These are phyloP conservation scores for Apostichopus leukothele DNA, from an alignment of 53 echinoderm and acorn worm species.

Conservation along the genomic window DNA sequence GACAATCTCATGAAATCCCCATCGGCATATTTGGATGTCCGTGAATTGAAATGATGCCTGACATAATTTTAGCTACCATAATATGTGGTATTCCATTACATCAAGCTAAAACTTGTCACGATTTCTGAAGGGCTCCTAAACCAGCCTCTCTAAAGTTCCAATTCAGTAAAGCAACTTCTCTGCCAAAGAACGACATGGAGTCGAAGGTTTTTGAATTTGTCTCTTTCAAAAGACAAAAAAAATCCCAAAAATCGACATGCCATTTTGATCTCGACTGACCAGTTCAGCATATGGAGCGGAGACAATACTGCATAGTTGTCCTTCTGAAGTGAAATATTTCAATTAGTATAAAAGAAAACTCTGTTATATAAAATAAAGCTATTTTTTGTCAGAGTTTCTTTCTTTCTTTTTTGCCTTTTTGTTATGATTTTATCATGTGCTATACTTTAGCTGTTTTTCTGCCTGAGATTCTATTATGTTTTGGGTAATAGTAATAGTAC, in stretches of 20 bases:
- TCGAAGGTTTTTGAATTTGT: too few relatives aligned
- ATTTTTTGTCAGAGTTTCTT: slow-evolving; percentile 36
- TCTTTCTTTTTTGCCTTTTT: neutral
- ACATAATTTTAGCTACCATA: neutral
- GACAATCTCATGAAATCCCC: slow-evolving; percentile 16
- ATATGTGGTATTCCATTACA: neutral
- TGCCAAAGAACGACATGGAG: neutral
- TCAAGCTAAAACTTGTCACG: neutral
- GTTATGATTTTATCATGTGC: slow-evolving; percentile 35
- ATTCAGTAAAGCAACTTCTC: slow-evolving; percentile 1
- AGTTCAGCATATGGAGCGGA: slow-evolving; percentile 19
- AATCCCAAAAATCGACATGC: slow-evolving; percentile 25
- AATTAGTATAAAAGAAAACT: slow-evolving; percentile 38
- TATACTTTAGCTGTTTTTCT: slow-evolving; percentile 46
- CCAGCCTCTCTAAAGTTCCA: slow-evolving; percentile 2
- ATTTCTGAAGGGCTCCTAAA: neutral
- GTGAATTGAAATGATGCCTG: neutral
- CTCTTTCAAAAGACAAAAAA: neutral
- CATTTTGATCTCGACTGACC: slow-evolving; percentile 7
- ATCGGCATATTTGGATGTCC: neutral
- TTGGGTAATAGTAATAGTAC: slow-evolving; percentile 41
- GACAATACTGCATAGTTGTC: slow-evolving; percentile 42
- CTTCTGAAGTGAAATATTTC: slow-evolving; percentile 41
- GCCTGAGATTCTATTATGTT: slow-evolving; percentile 40
- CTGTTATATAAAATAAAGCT: slow-evolving; percentile 43